Conservation (phyloP, 2,888 invertebrate genomes). For the Drepanosiphum platanoidis region DNA sequence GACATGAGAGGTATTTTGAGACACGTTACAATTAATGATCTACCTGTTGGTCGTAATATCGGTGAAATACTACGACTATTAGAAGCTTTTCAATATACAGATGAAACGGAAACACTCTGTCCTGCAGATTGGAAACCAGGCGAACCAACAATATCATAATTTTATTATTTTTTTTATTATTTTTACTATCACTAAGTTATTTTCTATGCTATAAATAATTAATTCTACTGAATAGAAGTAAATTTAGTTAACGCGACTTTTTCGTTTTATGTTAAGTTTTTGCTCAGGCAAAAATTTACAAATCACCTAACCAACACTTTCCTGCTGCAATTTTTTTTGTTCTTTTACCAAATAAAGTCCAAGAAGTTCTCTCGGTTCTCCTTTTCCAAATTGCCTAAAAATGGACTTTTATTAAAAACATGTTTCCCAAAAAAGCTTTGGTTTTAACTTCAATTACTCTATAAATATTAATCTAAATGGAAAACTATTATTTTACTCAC, state of each 20-base stretch:
- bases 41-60: conserved; percentile 90
- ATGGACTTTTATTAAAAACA: too few relatives aligned
- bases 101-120: conserved; percentile 92
- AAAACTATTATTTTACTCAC: too few relatives aligned
- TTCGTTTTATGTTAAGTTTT: background rate
- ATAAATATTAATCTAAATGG: too few relatives aligned
- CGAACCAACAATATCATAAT: conserved; percentile 65
- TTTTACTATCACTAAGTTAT: conserved; percentile 31
- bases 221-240: background rate
- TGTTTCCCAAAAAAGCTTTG: too few relatives aligned
- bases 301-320: too few relatives aligned
- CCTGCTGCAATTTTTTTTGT: too few relatives aligned
- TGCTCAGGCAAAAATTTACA: too few relatives aligned
- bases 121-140: conserved; percentile 96
- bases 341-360: too few relatives aligned
- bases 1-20: conserved; percentile 87
- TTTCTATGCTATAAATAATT: background rate
- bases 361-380: too few relatives aligned
- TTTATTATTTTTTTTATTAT: conserved; percentile 14
- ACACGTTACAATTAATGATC: conserved; percentile 96
- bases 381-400: too few relatives aligned
- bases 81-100: conserved; percentile 94
- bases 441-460: too few relatives aligned
- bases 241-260: background rate
- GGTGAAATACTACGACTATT: conserved; percentile 92